Percentiles rank a stretch among this genome's conserved stretches.
These are phyloP conservation scores for Entomobrya multifasciata DNA, from an alignment of 2,888 invertebrate genomes.

Conservation along the genomic window DNA sequence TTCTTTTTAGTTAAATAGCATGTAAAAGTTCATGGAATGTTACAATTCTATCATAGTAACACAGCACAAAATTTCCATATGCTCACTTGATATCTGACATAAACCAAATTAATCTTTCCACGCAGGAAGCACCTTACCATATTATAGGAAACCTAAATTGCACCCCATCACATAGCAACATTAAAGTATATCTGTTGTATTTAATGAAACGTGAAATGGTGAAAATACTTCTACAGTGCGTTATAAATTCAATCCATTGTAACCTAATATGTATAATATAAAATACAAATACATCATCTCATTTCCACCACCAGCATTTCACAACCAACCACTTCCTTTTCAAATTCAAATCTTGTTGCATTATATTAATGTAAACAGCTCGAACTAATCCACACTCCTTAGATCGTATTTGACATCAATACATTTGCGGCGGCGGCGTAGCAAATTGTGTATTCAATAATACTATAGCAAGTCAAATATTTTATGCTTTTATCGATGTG, in stretches of 20 bases:
- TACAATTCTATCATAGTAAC: neutral
- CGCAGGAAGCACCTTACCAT: slow-evolving; percentile 46
- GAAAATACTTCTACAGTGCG: too few species aligned
- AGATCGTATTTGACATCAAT: slow-evolving; percentile 44
- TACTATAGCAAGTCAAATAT: neutral
- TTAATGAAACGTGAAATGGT: slow-evolving; percentile 66
- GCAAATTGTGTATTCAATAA: neutral
- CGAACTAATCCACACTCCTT: slow-evolving; percentile 50
- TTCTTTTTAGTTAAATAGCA: neutral
- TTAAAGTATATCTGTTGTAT: slow-evolving; percentile 55
- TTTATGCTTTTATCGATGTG: neutral
- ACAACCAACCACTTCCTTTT: too few species aligned
- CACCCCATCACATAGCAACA: slow-evolving; percentile 39
- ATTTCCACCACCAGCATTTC: too few species aligned
- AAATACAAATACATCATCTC: too few species aligned
- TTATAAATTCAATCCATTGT: too few species aligned
- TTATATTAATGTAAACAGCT: slow-evolving; percentile 49
- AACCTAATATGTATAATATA: too few species aligned
- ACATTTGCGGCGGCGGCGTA: too few species aligned
- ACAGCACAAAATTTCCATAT: neutral
- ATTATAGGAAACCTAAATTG: slow-evolving; percentile 51
- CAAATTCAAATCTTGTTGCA: too few species aligned
- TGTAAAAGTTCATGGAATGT: neutral
- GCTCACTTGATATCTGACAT: slow-evolving; percentile 22
- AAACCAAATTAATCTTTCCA: slow-evolving; percentile 63